phyloP scores from a whole-genome alignment of 2,797 vertebrate species.

The Chlorospingus flavigularis region DNA sequence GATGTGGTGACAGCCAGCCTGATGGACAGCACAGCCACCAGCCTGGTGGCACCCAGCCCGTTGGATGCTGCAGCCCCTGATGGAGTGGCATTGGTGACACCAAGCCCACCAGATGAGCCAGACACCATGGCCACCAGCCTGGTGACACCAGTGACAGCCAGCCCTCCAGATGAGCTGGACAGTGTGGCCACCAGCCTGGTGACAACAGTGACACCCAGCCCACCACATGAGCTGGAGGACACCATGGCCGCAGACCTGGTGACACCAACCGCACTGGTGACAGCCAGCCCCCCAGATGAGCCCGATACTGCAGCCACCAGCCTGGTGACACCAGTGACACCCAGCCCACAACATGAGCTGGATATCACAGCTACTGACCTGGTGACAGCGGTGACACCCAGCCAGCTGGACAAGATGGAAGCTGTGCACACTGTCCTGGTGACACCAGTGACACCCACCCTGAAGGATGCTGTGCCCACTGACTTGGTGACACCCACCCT shows the following conservation, averaged over 20 bases:
- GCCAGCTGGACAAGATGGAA: neutral
- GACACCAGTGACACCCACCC: fast-evolving
- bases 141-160: neutral
- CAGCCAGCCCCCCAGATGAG: fast-evolving
- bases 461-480: neutral
- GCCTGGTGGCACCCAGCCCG: neutral
- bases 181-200: fast-evolving
- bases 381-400: neutral
- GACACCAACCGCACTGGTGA: neutral
- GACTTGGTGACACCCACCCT: neutral
- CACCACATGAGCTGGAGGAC: neutral
- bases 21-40: neutral
- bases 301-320: fast-evolving
- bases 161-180: fast-evolving
- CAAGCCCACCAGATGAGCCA: fast-evolving
- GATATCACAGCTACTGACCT: fast-evolving
- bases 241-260: neutral
- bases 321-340: neutral
- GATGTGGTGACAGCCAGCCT: neutral
- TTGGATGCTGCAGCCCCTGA: fast-evolving
- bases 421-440: fast-evolving
- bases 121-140: fast-evolving
- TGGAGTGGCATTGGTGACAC: fast-evolving
- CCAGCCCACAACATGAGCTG: fast-evolving
- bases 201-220: neutral